Percentiles rank a stretch among this genome's conserved stretches.
Evolutionary conservation across 2,113 vertebrate species (phyloP).

Genomic region (Xiphias gladius): DNA sequence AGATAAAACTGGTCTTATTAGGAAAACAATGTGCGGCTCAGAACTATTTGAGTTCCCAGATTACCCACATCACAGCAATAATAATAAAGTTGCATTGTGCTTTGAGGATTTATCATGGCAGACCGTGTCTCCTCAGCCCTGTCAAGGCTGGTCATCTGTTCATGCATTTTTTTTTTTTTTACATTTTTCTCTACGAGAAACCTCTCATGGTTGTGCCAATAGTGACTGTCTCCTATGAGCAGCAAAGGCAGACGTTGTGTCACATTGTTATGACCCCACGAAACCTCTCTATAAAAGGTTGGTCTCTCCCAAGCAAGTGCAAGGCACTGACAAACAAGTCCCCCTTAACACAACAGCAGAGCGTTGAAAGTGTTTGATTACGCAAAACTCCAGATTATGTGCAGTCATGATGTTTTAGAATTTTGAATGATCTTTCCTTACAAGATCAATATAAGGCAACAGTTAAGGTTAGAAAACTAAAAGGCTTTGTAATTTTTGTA

Average conservation of each 20-base stretch:
- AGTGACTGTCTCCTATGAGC: no score
- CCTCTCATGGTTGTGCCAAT: no score
- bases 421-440: neutral
- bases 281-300: neutral
- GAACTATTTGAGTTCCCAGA: slow-evolving; percentile 27
- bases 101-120: slow-evolving; percentile 18
- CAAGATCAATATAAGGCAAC: no score
- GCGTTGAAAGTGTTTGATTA: neutral
- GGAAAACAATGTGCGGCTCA: slow-evolving; percentile 17
- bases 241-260: neutral
- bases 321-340: no score
- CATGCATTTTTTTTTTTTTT: neutral
- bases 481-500: no score
- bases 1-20: slow-evolving; percentile 7
- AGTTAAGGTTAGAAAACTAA: no score
- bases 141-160: neutral
- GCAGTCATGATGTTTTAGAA: no score
- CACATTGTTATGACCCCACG: neutral
- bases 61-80: slow-evolving; percentile 55
- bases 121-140: neutral
- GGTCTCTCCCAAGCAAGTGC: no score
- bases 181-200: neutral
- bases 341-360: no score
- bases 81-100: neutral
- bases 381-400: neutral